phyloP scores from a whole-genome alignment of 2,797 vertebrate genomes.

The Syndactyla subalaris region DNA sequence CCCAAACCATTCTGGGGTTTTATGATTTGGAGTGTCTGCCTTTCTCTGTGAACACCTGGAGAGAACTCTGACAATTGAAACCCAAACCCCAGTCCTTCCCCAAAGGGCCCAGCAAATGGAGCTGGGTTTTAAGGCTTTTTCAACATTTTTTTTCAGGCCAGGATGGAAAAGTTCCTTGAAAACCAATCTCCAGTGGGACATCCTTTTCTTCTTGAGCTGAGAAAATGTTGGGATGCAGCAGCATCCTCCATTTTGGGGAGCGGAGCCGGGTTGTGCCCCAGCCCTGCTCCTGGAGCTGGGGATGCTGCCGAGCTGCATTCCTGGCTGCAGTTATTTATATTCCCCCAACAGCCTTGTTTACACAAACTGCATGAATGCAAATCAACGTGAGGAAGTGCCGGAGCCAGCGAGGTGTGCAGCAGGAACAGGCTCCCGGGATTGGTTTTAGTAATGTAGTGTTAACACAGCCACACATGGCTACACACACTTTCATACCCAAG shows the following conservation, averaged over 20 bases:
- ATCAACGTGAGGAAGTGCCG: slow-evolving; percentile 67
- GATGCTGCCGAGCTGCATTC: slow-evolving; percentile 34
- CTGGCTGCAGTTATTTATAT: slow-evolving; percentile 75
- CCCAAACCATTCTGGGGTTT: background rate
- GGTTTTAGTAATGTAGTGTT: slow-evolving; percentile 79
- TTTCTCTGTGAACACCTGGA: background rate
- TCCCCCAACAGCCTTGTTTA: slow-evolving; percentile 75
- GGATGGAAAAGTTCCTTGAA: background rate
- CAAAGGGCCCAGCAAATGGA: background rate
- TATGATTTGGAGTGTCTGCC: background rate
- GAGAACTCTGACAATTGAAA: background rate
- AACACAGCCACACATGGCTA: slow-evolving; percentile 79
- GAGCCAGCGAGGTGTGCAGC: slow-evolving; percentile 73
- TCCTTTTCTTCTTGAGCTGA: background rate
- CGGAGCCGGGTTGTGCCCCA: background rate
- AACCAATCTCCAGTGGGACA: background rate
- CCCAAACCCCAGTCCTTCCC: background rate
- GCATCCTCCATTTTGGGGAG: background rate
- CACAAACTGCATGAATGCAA: slow-evolving; percentile 79
- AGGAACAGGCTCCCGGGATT: slow-evolving; percentile 70
- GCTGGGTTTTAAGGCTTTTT: background rate
- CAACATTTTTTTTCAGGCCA: background rate
- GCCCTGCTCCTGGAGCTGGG: background rate
- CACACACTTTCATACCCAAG: slow-evolving; percentile 66
- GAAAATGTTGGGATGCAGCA: background rate